A percentile compares a stretch with the other conserved stretches of the same genome.
These are phyloP conservation scores for Theonella swinhoei DNA, from an alignment of 37 sponge, comb jelly and placozoan species.

Conservation along the genomic window DNA sequence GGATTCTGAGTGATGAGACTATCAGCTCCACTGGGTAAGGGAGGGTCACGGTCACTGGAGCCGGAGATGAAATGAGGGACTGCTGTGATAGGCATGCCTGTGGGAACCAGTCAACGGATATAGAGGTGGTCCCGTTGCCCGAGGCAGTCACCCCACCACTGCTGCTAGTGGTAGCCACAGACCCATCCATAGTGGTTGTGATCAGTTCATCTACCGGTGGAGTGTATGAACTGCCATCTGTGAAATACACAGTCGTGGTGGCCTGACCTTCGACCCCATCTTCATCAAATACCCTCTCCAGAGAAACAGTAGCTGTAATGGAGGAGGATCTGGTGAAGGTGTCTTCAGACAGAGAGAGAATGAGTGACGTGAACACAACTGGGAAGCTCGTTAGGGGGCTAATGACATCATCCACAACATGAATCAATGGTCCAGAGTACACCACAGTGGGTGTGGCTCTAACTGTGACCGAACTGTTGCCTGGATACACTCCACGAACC, in stretches of 20 bases:
- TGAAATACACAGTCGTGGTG: constrained; percentile 49
- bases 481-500: constrained; percentile 4
- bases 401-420: constrained; percentile 18
- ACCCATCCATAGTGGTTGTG: background rate
- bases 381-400: background rate
- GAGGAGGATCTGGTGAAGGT: constrained; percentile 10
- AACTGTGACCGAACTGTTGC: background rate
- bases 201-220: background rate
- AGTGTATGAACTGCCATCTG: constrained; percentile 49
- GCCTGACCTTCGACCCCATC: constrained; percentile 12
- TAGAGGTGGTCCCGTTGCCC: background rate
- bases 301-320: constrained; percentile 3
- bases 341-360: background rate
- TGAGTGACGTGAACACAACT: constrained; percentile 34
- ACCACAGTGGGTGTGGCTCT: background rate
- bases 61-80: background rate
- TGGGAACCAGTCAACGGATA: constrained; percentile 6
- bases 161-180: background rate
- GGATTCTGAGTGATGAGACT: background rate
- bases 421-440: background rate
- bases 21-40: constrained; percentile 10
- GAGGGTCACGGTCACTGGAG: background rate
- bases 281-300: constrained; percentile 13
- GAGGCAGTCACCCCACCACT: background rate
- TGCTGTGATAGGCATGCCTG: background rate